Conservation (phyloP, 2,113 vertebrate species). For the Lagopus muta region DNA sequence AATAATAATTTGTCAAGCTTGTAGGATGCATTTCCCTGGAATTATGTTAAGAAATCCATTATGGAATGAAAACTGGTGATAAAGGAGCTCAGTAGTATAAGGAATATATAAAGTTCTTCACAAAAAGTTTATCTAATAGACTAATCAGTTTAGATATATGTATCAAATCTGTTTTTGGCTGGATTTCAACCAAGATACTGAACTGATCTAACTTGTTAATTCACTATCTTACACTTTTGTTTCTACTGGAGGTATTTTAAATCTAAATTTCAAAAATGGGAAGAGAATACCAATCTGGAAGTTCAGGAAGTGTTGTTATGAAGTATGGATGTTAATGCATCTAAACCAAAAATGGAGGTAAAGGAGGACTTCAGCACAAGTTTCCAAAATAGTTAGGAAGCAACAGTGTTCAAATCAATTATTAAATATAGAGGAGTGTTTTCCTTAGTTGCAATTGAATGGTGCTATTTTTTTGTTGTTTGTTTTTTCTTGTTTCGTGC, state of each 20-base stretch:
- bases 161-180: not conserved
- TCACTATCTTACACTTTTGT: not conserved
- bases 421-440: not conserved
- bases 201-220: not conserved
- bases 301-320: not conserved
- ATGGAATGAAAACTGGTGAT: not conserved
- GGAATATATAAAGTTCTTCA: not conserved
- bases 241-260: not conserved
- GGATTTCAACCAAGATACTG: not conserved
- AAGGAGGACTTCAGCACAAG: not conserved
- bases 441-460: not conserved
- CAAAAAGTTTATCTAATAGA: not conserved
- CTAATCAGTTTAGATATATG: not conserved
- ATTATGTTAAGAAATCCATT: not conserved
- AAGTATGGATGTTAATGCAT: not conserved
- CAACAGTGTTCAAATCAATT: not conserved
- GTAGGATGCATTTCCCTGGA: not conserved
- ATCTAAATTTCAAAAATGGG: not conserved
- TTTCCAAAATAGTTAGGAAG: not conserved
- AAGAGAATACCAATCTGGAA: not conserved
- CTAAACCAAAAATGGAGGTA: not conserved
- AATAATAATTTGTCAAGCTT: not conserved
- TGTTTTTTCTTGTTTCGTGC: slow-evolving; percentile 43
- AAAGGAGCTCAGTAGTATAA: not conserved
- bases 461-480: slow-evolving; percentile 11